A percentile compares a stretch with the other conserved stretches of the same genome.
Conservation (phyloP, 2,797 vertebrate genomes). For the Leptoclinus maculatus region DNA sequence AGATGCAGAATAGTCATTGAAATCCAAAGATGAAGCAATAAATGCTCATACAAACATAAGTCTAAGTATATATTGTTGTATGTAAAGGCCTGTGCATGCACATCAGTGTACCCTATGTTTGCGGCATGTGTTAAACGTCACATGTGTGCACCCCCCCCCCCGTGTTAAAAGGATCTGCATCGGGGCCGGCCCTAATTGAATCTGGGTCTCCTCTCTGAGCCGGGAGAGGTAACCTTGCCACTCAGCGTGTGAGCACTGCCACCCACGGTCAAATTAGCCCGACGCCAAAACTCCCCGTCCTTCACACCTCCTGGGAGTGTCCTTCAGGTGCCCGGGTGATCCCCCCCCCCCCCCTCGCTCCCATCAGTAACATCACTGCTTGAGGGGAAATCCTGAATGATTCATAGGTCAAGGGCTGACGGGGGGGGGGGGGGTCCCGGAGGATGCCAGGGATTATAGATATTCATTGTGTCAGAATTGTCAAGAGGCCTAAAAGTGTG, state of each 20-base stretch:
- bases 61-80: not conserved
- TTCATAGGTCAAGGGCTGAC: slow-evolving; percentile 9
- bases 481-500: slow-evolving; percentile 9
- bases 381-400: slow-evolving; percentile 10
- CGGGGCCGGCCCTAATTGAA: slow-evolving; percentile 90
- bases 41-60: not conserved
- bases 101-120: slow-evolving; percentile 22
- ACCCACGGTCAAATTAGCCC: slow-evolving; percentile 88
- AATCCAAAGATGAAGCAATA: not conserved
- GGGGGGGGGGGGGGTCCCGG: not conserved
- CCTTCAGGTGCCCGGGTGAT: slow-evolving; percentile 86
- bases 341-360: not conserved
- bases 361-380: slow-evolving; percentile 8
- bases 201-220: slow-evolving; percentile 88
- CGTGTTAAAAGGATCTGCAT: slow-evolving; percentile 94
- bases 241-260: slow-evolving; percentile 85
- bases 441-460: slow-evolving; percentile 22
- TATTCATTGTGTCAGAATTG: slow-evolving; percentile 17
- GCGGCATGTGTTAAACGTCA: not conserved
- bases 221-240: slow-evolving; percentile 91
- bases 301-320: slow-evolving; percentile 77
- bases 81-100: slow-evolving; percentile 3
- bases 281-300: slow-evolving; percentile 63
- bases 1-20: not conserved
- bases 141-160: slow-evolving; percentile 6